phyloP scores from a whole-genome alignment of 1,140 invertebrate species.

The Pissodes strobi region DNA sequence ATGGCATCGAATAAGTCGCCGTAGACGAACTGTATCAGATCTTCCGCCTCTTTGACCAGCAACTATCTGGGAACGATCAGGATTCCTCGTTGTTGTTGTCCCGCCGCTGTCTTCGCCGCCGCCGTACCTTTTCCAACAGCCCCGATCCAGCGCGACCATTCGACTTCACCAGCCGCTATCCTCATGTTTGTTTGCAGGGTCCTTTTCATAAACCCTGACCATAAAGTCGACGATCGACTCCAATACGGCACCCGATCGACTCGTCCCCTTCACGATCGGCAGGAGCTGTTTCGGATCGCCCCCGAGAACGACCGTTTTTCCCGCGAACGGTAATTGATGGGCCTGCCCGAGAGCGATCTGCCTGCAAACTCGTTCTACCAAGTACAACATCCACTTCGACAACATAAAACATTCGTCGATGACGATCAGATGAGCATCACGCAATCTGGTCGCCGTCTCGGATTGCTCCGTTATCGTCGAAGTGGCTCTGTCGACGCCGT shows the following conservation, averaged over 20 bases:
- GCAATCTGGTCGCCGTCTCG: background rate
- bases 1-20: background rate
- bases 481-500: background rate
- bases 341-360: background rate
- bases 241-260: background rate
- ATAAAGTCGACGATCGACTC: background rate
- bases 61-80: background rate
- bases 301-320: background rate
- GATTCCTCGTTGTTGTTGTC: background rate
- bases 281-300: background rate
- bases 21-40: too few species aligned
- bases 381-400: background rate
- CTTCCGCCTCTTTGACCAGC: background rate
- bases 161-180: background rate
- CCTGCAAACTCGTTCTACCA: background rate
- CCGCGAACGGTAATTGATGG: background rate
- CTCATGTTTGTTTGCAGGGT: background rate
- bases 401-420: background rate
- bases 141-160: background rate
- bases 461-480: too few species aligned
- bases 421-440: background rate
- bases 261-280: background rate
- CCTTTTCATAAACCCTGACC: background rate
- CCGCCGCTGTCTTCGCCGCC: background rate
- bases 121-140: background rate